phyloP scores from a whole-genome alignment of 92 coral and sea anemone species.

The Palythoa grandis region DNA sequence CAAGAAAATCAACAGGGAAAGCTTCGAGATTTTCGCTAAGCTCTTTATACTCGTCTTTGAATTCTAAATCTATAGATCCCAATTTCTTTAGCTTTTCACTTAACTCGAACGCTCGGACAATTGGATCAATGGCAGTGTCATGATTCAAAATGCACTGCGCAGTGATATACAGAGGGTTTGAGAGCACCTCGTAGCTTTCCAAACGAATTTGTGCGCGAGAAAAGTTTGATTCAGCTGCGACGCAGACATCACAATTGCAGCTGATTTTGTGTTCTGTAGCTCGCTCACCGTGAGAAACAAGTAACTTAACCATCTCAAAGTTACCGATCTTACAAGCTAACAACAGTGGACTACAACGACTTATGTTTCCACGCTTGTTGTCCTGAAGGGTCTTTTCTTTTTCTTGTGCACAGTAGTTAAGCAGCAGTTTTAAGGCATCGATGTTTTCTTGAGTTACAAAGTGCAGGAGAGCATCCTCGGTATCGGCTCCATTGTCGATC shows the following conservation, averaged over 20 bases:
- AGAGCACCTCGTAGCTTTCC: slow-evolving; percentile 37
- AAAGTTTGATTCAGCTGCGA: not conserved
- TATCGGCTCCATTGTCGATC: slow-evolving; percentile 47
- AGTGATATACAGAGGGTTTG: slow-evolving; percentile 50
- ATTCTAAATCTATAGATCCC: slow-evolving; percentile 46
- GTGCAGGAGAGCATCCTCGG: slow-evolving; percentile 48
- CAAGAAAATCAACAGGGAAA: slow-evolving; percentile 50
- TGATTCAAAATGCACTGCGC: slow-evolving; percentile 20
- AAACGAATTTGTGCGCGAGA: slow-evolving; percentile 38
- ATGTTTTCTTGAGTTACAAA: slow-evolving; percentile 25
- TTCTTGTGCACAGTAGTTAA: not conserved
- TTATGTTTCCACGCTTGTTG: not conserved
- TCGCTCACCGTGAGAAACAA: slow-evolving; percentile 44
- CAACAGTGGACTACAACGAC: slow-evolving; percentile 29
- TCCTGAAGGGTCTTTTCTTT: not conserved
- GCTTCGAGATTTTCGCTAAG: slow-evolving; percentile 20
- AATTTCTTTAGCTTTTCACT: slow-evolving; percentile 30
- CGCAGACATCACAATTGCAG: not conserved
- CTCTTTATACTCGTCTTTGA: slow-evolving; percentile 40
- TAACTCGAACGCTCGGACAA: slow-evolving; percentile 41
- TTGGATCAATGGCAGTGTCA: slow-evolving; percentile 28
- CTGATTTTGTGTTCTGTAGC: slow-evolving; percentile 6
- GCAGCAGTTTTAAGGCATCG: slow-evolving; percentile 30
- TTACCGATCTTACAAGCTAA: slow-evolving; percentile 45
- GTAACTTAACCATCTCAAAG: slow-evolving; percentile 42